These are phyloP conservation scores for Eurois occulta DNA, from an alignment of 2,888 invertebrate species.

Conservation along the genomic window DNA sequence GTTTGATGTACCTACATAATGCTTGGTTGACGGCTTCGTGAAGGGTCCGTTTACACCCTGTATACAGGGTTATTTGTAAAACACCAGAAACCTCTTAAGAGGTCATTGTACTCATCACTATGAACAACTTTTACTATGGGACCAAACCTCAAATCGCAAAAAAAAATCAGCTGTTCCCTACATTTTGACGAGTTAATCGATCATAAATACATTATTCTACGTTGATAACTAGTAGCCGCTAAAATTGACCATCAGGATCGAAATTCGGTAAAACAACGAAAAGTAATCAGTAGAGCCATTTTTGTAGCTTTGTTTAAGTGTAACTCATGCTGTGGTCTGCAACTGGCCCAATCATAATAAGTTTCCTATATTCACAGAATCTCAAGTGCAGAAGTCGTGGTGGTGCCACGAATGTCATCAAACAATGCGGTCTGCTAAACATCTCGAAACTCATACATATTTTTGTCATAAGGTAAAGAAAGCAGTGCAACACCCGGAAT, in stretches of 20 bases:
- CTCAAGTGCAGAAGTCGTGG: conserved; percentile 69
- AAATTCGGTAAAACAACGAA: neutral
- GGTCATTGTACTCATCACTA: too few relatives aligned
- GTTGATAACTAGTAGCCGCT: neutral
- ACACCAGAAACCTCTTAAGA: too few relatives aligned
- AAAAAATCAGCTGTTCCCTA: too few relatives aligned
- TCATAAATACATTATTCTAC: too few relatives aligned
- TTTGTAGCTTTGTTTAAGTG: neutral
- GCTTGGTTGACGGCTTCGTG: too few relatives aligned
- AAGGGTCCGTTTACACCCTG: too few relatives aligned
- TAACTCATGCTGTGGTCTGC: neutral
- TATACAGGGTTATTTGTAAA: too few relatives aligned
- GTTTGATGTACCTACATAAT: too few relatives aligned
- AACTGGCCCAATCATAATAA: neutral
- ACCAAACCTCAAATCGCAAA: too few relatives aligned
- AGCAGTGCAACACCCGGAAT: neutral
- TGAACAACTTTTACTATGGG: too few relatives aligned
- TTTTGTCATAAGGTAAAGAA: conserved; percentile 73
- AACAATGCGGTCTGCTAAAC: conserved; percentile 67
- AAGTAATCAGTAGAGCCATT: neutral
- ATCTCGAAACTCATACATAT: conserved; percentile 73
- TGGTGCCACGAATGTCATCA: conserved; percentile 78
- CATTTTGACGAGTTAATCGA: too few relatives aligned
- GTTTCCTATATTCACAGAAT: conserved; percentile 58
- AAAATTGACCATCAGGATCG: neutral